Percentiles rank a stretch among this genome's conserved stretches.
phyloP scores from a whole-genome alignment of 2,113 vertebrate species.

The Microtus montanus region DNA sequence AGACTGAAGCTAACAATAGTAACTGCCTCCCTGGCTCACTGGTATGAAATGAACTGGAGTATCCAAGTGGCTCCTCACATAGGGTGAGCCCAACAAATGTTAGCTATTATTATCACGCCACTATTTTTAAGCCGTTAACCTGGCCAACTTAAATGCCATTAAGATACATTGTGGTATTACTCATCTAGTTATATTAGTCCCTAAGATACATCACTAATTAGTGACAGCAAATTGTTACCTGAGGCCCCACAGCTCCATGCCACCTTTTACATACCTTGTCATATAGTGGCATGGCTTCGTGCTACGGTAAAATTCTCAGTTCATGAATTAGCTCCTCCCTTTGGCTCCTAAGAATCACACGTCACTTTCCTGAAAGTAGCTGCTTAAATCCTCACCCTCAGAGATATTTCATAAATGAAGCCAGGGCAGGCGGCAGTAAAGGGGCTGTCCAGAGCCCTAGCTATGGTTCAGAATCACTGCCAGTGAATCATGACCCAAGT shows the following conservation, averaged over 20 bases:
- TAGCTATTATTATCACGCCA: constrained; percentile 15
- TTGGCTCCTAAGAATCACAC: neutral
- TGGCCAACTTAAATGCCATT: constrained; percentile 34
- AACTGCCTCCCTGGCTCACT: neutral
- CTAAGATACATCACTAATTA: neutral
- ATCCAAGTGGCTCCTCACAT: neutral
- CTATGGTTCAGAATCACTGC: neutral
- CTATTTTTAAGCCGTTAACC: constrained; percentile 1
- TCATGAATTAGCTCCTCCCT: neutral
- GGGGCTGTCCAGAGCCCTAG: neutral
- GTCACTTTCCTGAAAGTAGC: neutral
- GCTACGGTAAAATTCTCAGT: neutral
- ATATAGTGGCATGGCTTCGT: neutral
- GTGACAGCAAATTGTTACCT: neutral
- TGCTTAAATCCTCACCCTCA: neutral
- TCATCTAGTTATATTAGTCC: constrained; percentile 39
- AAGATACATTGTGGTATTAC: constrained; percentile 17
- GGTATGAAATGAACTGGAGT: neutral
- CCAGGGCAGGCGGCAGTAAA: neutral
- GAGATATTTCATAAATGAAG: neutral
- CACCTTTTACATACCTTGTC: neutral
- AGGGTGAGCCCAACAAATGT: neutral
- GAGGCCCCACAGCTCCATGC: neutral
- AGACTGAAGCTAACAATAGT: neutral
- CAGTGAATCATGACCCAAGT: neutral